Evolutionary conservation across 2,797 vertebrate species (phyloP).

Genomic region (Eulemur mongoz): DNA sequence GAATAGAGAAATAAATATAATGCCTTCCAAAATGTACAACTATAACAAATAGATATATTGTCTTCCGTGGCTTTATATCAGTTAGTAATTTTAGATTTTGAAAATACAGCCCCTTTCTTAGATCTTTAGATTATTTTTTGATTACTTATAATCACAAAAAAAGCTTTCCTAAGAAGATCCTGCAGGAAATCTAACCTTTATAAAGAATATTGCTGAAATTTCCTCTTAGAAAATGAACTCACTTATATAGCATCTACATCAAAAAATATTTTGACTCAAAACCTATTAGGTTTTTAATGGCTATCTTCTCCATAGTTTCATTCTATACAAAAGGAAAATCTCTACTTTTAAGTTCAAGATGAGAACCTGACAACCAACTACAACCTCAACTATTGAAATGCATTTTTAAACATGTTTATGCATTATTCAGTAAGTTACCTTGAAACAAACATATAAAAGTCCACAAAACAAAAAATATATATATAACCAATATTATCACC

Average conservation of each 20-base stretch:
- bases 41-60: background rate
- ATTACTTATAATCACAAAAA: constrained; percentile 13
- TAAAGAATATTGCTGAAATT: constrained; percentile 7
- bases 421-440: constrained; percentile 82
- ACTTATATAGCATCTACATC: background rate
- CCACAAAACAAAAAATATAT: constrained; percentile 74
- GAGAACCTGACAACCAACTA: constrained; percentile 54
- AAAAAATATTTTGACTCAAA: constrained; percentile 53
- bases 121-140: constrained; percentile 23
- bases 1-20: constrained; percentile 14
- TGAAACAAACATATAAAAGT: constrained; percentile 81
- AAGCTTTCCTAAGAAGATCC: background rate
- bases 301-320: constrained; percentile 36
- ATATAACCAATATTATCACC: constrained; percentile 81
- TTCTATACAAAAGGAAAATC: constrained; percentile 62
- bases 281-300: constrained; percentile 35
- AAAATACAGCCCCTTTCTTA: constrained; percentile 25
- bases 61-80: background rate
- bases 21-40: background rate
- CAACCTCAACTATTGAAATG: constrained; percentile 69
- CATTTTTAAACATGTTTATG: constrained; percentile 79
- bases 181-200: constrained; percentile 49
- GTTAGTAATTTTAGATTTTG: constrained; percentile 14
- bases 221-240: constrained; percentile 24
- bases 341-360: constrained; percentile 56